A percentile compares a stretch with the other conserved stretches of the same genome.
These are phyloP conservation scores for Cryptomyrus ogoouensis DNA, from an alignment of 2,113 vertebrate genomes.

Conservation along the genomic window DNA sequence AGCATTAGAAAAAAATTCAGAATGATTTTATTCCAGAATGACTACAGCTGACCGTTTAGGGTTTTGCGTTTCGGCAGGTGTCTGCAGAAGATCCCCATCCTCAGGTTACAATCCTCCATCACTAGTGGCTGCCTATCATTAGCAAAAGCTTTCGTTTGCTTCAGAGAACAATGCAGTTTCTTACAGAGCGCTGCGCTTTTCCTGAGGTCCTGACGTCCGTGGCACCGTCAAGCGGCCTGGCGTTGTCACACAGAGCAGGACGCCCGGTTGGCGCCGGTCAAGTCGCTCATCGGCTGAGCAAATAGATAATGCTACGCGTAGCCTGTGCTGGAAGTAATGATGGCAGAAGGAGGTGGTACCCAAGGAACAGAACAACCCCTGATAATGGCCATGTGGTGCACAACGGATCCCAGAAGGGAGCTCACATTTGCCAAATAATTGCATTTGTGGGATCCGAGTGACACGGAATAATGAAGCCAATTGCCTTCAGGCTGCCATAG, in stretches of 20 bases:
- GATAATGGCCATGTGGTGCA: slow-evolving; percentile 44
- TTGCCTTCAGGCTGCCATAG: slow-evolving; percentile 22
- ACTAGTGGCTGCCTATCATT: not conserved
- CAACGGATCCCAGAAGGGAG: slow-evolving; percentile 33
- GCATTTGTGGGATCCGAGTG: slow-evolving; percentile 29
- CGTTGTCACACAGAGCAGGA: not conserved
- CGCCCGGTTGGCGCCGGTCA: not conserved
- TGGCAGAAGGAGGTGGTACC: slow-evolving; percentile 41
- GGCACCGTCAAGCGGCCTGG: not conserved
- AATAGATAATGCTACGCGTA: slow-evolving; percentile 36
- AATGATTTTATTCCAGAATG: not conserved
- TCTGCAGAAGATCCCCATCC: not conserved
- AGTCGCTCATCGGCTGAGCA: slow-evolving; percentile 54
- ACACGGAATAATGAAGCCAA: slow-evolving; percentile 31
- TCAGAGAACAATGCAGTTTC: not conserved
- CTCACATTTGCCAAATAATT: slow-evolving; percentile 21
- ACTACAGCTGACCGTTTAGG: not conserved
- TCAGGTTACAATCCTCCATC: not conserved
- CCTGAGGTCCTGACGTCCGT: not conserved
- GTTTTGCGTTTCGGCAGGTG: not conserved
- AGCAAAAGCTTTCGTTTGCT: not conserved
- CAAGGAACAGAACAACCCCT: slow-evolving; percentile 41
- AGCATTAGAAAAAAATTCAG: not conserved
- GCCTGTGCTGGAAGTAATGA: slow-evolving; percentile 45
- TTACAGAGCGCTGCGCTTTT: not conserved